Base-by-base conservation (phyloP, 2,888 invertebrate species). In the Scelioninae gen. 1 region DNA sequence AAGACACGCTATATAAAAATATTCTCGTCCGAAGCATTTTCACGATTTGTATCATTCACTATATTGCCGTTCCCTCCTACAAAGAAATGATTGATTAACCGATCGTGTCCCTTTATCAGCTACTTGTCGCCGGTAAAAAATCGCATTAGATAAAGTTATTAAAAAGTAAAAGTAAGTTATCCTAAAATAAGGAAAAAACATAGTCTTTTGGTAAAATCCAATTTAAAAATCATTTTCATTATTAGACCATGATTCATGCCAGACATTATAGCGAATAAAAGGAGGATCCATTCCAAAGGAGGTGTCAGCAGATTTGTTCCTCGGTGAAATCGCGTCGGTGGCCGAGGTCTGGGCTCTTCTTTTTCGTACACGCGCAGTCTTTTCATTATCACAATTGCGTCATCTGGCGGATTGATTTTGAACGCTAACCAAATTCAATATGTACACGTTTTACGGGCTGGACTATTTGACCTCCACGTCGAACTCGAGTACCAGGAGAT, bases 401-500 rank as follows among this genome's bases (percentile, higher is more conserved):
- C 90, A 90, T 66, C 10, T 66, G 89, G 86, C 89, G 88, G 89
- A 91, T 88, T 34, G 88, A 88, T 88, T 88, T 87, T 88, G 38
- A 74, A 87, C 83, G 85, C 88, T 88, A n/a, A 89, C 85, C 88
- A 88, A 89, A 85, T 58, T 81, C 83, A 90, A 84, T 91, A 91
- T 91, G 86, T 91, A 91, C 91, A 91, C 85, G 87, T 88, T 84
- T 86, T 85, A 75, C 85, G 84, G 83, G 78, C 82, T 83, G 77
- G 87, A 89, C 89, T 90, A 92, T 91, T 92, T 93, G 82, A 90
- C 88, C 86, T 97, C 96, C 63, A 97, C 96, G 93, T 99, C 98
- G 93, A 99, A 99, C 93, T 99, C 98, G 86, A 99, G 94, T 43
- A 99, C 98, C 89, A 99, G 95, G 38, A 99, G 95, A 93, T 99